Conservation (phyloP, 2,888 invertebrate species). For the Hydrotaea diabolus region DNA sequence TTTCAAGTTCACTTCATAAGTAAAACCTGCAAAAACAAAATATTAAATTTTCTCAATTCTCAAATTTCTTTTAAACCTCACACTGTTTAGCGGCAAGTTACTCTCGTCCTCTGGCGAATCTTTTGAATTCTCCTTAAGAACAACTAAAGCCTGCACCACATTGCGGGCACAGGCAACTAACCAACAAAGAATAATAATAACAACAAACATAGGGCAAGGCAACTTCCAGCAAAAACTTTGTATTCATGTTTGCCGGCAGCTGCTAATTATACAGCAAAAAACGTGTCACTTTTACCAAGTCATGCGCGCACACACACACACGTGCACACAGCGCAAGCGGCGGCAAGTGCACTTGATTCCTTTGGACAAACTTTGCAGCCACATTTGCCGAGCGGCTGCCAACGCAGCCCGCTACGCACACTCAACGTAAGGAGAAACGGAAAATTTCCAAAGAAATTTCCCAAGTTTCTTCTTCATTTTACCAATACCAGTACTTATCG, state of each 20-base stretch:
- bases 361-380: slow-evolving; percentile 49
- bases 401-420: slow-evolving; percentile 22
- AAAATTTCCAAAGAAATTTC: slow-evolving; percentile 41
- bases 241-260: slow-evolving; percentile 56
- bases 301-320: not conserved
- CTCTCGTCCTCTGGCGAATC: not conserved
- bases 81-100: too few species aligned
- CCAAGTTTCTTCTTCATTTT: slow-evolving; percentile 23
- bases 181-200: not conserved
- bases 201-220: slow-evolving; percentile 23
- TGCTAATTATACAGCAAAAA: slow-evolving; percentile 63
- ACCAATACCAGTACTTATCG: not conserved
- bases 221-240: slow-evolving; percentile 50
- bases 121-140: not conserved
- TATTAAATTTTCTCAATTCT: too few species aligned
- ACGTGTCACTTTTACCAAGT: slow-evolving; percentile 52
- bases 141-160: slow-evolving; percentile 10
- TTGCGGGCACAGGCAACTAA: slow-evolving; percentile 21
- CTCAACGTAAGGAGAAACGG: not conserved
- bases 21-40: not conserved
- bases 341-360: slow-evolving; percentile 53
- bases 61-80: too few species aligned
- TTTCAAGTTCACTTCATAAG: too few species aligned
- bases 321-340: not conserved
- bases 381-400: slow-evolving; percentile 26